Conservation (phyloP, 2,113 vertebrate species). For the Cygnus atratus region DNA sequence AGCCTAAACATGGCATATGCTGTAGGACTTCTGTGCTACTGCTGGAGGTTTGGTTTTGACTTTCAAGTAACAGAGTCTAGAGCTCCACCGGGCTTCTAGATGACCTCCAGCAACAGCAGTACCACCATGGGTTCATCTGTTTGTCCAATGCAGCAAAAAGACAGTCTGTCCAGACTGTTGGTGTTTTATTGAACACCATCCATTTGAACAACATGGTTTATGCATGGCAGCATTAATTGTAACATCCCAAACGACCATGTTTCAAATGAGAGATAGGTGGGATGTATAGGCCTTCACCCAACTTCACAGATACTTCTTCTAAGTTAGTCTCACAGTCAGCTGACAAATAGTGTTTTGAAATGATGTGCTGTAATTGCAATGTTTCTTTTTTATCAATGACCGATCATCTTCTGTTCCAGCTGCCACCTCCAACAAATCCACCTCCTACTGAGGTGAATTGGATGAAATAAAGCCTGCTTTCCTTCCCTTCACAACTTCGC, state of each 20-base stretch:
- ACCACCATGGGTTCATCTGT: neutral
- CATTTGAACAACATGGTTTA: neutral
- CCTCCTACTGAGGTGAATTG: neutral
- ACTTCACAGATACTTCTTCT: neutral
- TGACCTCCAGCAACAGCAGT: neutral
- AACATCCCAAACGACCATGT: neutral
- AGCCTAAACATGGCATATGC: neutral
- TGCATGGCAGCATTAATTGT: neutral
- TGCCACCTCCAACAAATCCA: neutral
- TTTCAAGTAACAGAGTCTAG: neutral
- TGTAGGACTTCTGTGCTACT: neutral
- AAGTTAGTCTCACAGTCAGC: neutral
- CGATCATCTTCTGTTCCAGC: neutral
- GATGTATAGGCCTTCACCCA: neutral
- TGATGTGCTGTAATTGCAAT: neutral
- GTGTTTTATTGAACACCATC: neutral
- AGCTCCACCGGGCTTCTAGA: neutral
- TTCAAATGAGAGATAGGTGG: neutral
- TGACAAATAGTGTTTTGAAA: neutral
- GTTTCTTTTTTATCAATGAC: neutral
- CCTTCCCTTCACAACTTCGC: neutral
- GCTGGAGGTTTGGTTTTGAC: neutral
- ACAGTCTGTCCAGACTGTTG: neutral
- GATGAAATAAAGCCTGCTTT: neutral
- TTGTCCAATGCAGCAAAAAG: neutral